phyloP scores from a whole-genome alignment of 2,797 vertebrate species.

The Peromyscus eremicus region DNA sequence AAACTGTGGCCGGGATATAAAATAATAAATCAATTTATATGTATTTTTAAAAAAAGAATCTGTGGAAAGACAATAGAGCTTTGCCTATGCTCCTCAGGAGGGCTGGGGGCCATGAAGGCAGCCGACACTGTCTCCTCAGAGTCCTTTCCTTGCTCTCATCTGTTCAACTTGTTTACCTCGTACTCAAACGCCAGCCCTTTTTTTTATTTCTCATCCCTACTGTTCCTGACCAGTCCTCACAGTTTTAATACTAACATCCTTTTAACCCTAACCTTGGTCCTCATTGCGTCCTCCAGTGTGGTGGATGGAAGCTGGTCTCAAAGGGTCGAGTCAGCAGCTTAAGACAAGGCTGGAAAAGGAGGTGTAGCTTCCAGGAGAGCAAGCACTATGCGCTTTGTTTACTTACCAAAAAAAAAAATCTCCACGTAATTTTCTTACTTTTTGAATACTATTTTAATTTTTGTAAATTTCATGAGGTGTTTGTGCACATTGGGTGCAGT shows the following conservation, averaged over 20 bases:
- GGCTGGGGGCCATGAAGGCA: neutral
- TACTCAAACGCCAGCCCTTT: neutral
- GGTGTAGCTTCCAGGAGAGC: neutral
- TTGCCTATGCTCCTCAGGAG: neutral
- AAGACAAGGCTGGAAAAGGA: neutral
- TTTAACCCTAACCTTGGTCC: neutral
- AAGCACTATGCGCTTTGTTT: neutral
- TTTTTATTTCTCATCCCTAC: neutral
- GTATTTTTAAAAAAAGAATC: neutral
- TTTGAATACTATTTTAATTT: neutral
- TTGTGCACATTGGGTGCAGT: neutral
- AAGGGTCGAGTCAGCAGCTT: neutral
- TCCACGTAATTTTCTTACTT: neutral
- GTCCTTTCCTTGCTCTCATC: neutral
- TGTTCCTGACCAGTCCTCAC: neutral
- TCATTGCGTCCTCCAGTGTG: neutral
- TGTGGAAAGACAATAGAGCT: neutral
- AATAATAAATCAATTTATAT: neutral
- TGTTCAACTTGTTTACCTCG: neutral
- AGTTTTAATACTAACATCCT: neutral
- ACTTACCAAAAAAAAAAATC: neutral
- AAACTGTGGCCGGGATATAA: neutral
- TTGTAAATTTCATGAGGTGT: neutral
- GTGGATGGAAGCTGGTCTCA: neutral
- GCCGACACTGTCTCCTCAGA: neutral